These are phyloP conservation scores for sheep (Ovis aries) DNA, from an alignment of 2,113 vertebrate genomes.

Conservation along the genomic window ARS-UI_Ramb_v3.0 NC_056067.1:29651501-29652000, in stretches of 20 bases:
- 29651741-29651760: neutral
- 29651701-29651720: neutral
- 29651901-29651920: neutral
- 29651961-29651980: neutral
- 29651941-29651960: neutral
- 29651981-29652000: neutral
- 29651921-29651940: neutral
- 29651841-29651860: neutral
- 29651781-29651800: neutral
- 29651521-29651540: neutral
- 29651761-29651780: neutral
- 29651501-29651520: neutral
- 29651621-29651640: neutral
- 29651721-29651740: neutral
- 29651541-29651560: neutral
- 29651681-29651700: neutral
- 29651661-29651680: neutral
- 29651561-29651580: neutral
- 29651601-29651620: neutral
- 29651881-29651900: neutral
- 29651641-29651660: neutral
- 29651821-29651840: neutral
- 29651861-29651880: neutral
- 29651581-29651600: neutral
- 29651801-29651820: neutral